These are phyloP conservation scores for Riptortus pedestris DNA, from an alignment of 1,140 invertebrate genomes.

Conservation along the genomic window DNA sequence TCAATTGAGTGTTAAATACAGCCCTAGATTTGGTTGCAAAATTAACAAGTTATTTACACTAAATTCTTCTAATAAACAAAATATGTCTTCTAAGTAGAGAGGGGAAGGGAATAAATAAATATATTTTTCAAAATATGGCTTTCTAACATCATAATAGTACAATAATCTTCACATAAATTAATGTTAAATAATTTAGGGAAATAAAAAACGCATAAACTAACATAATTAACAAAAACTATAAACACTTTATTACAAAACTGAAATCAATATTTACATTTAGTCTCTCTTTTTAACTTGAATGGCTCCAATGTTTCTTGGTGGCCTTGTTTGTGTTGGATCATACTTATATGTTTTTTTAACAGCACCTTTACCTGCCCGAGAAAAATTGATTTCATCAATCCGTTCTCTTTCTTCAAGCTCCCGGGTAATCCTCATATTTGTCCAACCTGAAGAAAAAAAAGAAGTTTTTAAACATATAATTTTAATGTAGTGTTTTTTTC, in stretches of 20 bases:
- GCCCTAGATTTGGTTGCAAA: too few relatives aligned
- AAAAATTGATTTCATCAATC: conserved; percentile 67
- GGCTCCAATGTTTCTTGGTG: conserved; percentile 13
- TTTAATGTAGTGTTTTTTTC: background rate
- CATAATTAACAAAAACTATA: background rate
- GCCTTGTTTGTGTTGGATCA: conserved; percentile 55
- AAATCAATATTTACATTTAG: background rate
- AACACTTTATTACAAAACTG: background rate
- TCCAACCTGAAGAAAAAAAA: conserved; percentile 56
- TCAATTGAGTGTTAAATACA: too few relatives aligned
- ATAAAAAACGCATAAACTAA: too few relatives aligned
- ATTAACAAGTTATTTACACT: too few relatives aligned
- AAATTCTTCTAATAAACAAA: too few relatives aligned
- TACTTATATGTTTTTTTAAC: conserved; percentile 76
- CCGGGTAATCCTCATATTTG: conserved; percentile 68
- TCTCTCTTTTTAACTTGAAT: conserved; percentile 24
- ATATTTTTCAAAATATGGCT: too few relatives aligned
- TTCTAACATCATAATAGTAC: too few relatives aligned
- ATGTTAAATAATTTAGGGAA: too few relatives aligned
- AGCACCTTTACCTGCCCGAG: conserved; percentile 70
- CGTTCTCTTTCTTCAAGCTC: conserved; percentile 64
- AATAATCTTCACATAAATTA: too few relatives aligned
- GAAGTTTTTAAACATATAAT: background rate
- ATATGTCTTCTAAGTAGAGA: too few relatives aligned
- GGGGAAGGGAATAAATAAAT: too few relatives aligned